Evolutionary conservation across 1,140 invertebrate species (phyloP), one percentile per base, ranked within the genome.

Genomic region (Nasonia giraulti): DNA sequence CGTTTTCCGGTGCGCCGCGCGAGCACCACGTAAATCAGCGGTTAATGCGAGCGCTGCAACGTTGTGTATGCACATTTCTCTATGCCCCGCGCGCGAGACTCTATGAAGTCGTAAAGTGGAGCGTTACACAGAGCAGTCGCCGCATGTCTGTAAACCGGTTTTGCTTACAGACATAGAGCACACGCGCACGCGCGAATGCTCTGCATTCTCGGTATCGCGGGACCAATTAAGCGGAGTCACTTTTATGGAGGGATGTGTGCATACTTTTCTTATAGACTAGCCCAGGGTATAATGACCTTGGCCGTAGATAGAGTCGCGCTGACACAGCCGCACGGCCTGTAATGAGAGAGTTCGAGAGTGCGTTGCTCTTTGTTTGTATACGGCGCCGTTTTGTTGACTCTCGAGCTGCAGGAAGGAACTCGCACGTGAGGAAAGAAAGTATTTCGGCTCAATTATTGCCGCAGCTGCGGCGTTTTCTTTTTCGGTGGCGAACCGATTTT

Each of bases 91-190:
- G 27, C 27, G 27, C 27, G 27, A 27, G 14, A 0, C 47, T n/a
- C 68, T 69, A n/a, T 23, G 68, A 69, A 69, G 68, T 69, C 68
- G 68, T 69, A 69, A 69, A 69, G n/a, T 69, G 20, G 68, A 69
- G 68, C n/a, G 12, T 55, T 55, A 55, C 11, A 44, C 11, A 44
- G 40, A 44, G 40, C 17, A 55, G 50, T 55, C 17, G 40, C 4
- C 47, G 17, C 50, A 27, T 14, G 50, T 4, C 14, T 55, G 17
- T 27, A 10, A 14, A 55, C 50, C 50, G 12, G 50, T 2, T 55
- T 55, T 10, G 50, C 50, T 20, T 55, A 17, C 0, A 55, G 0
- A 44, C 40, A 44, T 44, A 44, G 40, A 27, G 27, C 27, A 27
- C 1, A 27, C 27, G 27, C 27, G 27, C 37, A 40, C 40, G 7